These are phyloP conservation scores for Chelonus insularis DNA, from an alignment of 1,140 invertebrate genomes.

Conservation along the genomic window DNA sequence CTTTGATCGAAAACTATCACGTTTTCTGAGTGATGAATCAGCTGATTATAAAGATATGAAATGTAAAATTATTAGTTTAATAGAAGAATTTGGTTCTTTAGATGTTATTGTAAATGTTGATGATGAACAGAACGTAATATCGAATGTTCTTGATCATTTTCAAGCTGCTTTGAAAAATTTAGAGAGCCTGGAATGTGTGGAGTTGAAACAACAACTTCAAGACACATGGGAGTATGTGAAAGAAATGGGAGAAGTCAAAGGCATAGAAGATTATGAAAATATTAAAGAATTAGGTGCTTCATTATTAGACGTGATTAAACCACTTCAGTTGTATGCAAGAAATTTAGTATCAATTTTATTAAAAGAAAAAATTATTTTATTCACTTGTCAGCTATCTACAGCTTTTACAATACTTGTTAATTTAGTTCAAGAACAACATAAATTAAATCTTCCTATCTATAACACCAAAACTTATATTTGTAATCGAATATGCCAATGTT, in stretches of 20 bases:
- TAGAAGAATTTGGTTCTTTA: not conserved
- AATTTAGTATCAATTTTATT: constrained; percentile 43
- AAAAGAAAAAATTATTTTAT: constrained; percentile 48
- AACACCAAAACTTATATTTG: constrained; percentile 53
- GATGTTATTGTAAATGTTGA: too few relatives aligned
- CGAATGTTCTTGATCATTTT: constrained; percentile 39
- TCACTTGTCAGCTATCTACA: constrained; percentile 46
- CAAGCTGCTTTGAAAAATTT: constrained; percentile 39
- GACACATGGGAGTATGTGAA: constrained; percentile 49
- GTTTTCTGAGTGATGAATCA: not conserved
- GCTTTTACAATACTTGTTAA: constrained; percentile 48
- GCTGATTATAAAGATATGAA: too few relatives aligned
- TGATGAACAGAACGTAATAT: constrained; percentile 28
- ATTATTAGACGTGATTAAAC: constrained; percentile 48
- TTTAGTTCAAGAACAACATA: constrained; percentile 50
- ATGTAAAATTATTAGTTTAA: constrained; percentile 4
- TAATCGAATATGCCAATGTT: constrained; percentile 48
- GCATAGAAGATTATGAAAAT: constrained; percentile 55
- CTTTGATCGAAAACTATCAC: not conserved
- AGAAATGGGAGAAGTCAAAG: constrained; percentile 50
- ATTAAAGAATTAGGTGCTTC: constrained; percentile 54
- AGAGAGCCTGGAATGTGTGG: constrained; percentile 48
- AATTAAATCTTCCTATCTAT: constrained; percentile 47
- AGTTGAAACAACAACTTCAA: constrained; percentile 48
- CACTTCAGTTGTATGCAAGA: constrained; percentile 46